Base-by-base conservation (phyloP, 2,797 vertebrate genomes). In the Lepus oiostolus region DNA sequence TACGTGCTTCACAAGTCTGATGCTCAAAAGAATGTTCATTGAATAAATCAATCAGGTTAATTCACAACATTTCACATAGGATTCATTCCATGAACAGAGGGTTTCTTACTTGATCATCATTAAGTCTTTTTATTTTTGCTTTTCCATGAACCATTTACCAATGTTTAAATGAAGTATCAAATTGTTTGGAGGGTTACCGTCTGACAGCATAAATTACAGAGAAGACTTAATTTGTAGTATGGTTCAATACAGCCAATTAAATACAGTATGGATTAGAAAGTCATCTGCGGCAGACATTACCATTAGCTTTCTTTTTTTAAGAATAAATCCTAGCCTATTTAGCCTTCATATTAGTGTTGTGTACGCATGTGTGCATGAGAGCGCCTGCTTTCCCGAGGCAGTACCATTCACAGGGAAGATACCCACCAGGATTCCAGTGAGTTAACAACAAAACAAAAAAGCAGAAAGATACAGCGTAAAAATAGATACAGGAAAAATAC, bases 221-320 rank as follows among this genome's bases (percentile, higher is more conserved):
- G 97, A 96, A 97, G 95, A 92, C 97, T 98, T 98, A 98, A 98
- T 98, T 98, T 98, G 96, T 97, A 97, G 85, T 97, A 98, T 74
- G 97, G 98, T 97, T 98, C 98, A 98, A 98, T 97, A 98, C 96
- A 97, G 98, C 95, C 98, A 98, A 98, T 98, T 98, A 98, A 97
- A 97, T 98, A 97, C 96, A 96, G 96, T 96, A 97, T 93, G 97
- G 97, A 98, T 98, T 98, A 97, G 95, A 97, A 98, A 98, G 96
- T 95, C 98, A 98, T 98, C 97, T 82, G 87, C 68, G 30, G 76
- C 91, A 98, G 97, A 97, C 96, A 98, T 97, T 96, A 97, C 95
- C 97, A 97, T 95, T 91, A 80, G 93, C 80, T 98, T 95, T 90
- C 54, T 58, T 98, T 96, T 89, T 93, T 89, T 96, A 96, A 96